Evolutionary conservation across 1,140 invertebrate genomes (phyloP).

Genomic region (Drosophila leontia): DNA sequence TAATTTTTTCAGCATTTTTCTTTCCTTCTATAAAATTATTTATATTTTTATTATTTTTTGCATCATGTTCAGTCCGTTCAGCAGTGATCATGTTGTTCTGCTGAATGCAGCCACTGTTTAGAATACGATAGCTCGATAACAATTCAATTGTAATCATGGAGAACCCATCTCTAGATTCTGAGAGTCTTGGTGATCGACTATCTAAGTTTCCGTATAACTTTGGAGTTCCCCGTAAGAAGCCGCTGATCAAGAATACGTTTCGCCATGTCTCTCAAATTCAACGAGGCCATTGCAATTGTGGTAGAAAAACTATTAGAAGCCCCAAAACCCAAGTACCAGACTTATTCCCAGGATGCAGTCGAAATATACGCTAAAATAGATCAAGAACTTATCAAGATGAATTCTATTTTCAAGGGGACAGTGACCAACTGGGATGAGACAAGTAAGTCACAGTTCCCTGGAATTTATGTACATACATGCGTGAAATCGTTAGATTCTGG

Average conservation of each 20-base stretch:
- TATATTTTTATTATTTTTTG: too few relatives aligned
- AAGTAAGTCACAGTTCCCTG: slow-evolving; percentile 7
- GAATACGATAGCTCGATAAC: not conserved
- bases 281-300: slow-evolving; percentile 3
- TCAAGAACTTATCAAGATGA: slow-evolving; percentile 2
- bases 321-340: not conserved
- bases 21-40: too few relatives aligned
- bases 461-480: not conserved
- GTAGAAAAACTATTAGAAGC: not conserved
- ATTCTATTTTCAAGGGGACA: slow-evolving; percentile 14
- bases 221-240: not conserved
- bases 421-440: slow-evolving; percentile 3
- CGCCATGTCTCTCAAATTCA: not conserved
- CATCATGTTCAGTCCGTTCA: too few relatives aligned
- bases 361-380: slow-evolving; percentile 8
- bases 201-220: not conserved
- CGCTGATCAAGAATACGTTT: not conserved
- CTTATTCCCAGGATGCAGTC: not conserved
- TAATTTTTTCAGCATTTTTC: too few relatives aligned
- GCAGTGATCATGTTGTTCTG: too few relatives aligned
- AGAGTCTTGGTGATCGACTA: too few relatives aligned
- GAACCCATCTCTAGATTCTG: not conserved
- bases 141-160: not conserved
- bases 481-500: too few relatives aligned
- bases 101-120: too few relatives aligned